Conservation (phyloP, 1,140 invertebrate species). For the Chlorops oryzae region DNA sequence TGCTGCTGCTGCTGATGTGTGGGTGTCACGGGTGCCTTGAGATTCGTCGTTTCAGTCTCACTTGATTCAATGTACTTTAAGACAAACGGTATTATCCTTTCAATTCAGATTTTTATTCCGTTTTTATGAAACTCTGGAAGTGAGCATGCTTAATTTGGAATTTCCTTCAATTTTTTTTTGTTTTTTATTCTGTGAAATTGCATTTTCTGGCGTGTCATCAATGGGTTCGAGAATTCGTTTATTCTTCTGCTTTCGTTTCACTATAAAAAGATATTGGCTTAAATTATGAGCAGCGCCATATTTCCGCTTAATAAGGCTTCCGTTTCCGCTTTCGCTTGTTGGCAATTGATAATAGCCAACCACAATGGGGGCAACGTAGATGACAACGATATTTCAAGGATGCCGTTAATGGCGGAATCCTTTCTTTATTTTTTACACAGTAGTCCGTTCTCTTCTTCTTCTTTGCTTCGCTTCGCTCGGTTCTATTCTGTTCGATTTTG, state of each 20-base stretch:
- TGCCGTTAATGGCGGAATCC: no score
- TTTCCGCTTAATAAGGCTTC: slow-evolving; percentile 46
- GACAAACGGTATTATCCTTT: no score
- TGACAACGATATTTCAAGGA: no score
- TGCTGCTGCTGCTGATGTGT: neutral
- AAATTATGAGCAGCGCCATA: slow-evolving; percentile 39
- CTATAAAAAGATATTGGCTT: slow-evolving; percentile 42
- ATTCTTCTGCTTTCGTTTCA: neutral
- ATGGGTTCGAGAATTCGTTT: neutral
- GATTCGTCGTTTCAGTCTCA: no score
- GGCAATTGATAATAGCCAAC: slow-evolving; percentile 10
- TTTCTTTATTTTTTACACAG: neutral
- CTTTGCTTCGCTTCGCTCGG: neutral
- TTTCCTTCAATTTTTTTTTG: no score
- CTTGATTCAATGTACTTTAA: no score
- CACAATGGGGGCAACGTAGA: no score
- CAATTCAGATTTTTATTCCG: no score
- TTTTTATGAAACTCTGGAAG: no score
- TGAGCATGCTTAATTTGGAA: no score
- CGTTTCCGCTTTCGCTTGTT: slow-evolving; percentile 25
- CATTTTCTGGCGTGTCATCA: slow-evolving; percentile 2
- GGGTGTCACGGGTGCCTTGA: no score
- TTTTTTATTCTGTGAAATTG: no score
- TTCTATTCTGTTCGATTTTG: neutral
- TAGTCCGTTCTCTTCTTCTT: neutral